Base-by-base conservation (phyloP, 2,113 vertebrate species). In the Cottus gobio region DNA sequence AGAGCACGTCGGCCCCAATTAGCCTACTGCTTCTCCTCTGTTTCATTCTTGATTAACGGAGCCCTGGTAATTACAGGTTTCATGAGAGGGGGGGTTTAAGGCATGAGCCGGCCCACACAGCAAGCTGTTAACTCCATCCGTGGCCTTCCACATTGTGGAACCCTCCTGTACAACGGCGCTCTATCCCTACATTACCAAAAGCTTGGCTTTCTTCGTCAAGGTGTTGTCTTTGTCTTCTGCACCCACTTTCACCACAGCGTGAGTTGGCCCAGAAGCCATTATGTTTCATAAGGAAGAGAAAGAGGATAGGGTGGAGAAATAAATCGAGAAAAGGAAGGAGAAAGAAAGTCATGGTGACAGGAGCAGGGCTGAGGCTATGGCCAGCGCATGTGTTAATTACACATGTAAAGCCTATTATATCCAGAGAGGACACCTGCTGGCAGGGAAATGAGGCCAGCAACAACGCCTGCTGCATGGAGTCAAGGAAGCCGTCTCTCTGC, bases 371-470 rank as follows among this genome's bases (percentile, higher is more conserved):
- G 58, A 71, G 69, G 86, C 88, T 82, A 50, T 10, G 85, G 80
- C 78, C 77, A 4, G 73, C 39, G 18, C 86, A 96, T 89, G 96
- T 98, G 97, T 97, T 98, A 98, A 98, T 98, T 97, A 97, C 96
- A 96, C 93, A 94, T 94, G 92, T 89, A 91, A 96, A 97, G 96
- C 95, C 96, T 95, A 96, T 97, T 97, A 97, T 96, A 95, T 95
- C 95, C 93, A 93, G 94, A 95, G 95, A 96, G 95, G 96, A 96
- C 96, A 97, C 97, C 97, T 94, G 97, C 97, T 97, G 97, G 95
- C 95, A 95, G 93, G 96, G 95, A 97, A 98, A 98, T 96, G 96
- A 97, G 94, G 94, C 92, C 95, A 93, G 94, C 80, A 79, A 90
- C 92, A 92, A 92, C 90, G 95, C 92, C 94, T 95, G 95, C 94